Evolutionary conservation across 2,113 vertebrate genomes (phyloP).

Genomic region (Aramus guarauna): DNA sequence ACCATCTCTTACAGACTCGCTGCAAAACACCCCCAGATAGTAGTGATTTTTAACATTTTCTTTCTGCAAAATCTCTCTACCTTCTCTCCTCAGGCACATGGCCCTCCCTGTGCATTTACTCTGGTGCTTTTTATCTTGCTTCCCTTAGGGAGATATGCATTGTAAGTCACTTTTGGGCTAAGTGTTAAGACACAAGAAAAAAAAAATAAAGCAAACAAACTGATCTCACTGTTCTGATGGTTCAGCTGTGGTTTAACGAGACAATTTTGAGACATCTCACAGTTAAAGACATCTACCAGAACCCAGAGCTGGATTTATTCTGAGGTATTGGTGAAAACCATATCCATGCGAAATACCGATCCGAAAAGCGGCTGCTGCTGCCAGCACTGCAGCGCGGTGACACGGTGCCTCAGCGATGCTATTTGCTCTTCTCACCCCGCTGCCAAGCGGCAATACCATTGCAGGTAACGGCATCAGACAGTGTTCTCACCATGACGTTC

Average conservation of each 20-base stretch:
- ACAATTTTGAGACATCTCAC: neutral
- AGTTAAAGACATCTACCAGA: neutral
- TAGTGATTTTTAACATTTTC: neutral
- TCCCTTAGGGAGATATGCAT: neutral
- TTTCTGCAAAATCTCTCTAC: neutral
- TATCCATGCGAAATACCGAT: neutral
- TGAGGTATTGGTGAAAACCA: neutral
- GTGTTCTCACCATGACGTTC: neutral
- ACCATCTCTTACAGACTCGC: neutral
- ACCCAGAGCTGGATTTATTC: neutral
- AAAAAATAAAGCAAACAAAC: neutral
- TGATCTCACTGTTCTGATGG: neutral
- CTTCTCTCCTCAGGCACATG: neutral
- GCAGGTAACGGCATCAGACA: rapidly evolving
- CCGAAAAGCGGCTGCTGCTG: neutral
- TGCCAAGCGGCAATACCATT: neutral
- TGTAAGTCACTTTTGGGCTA: neutral
- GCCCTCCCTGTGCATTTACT: neutral
- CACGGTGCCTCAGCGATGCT: neutral
- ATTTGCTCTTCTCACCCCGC: neutral
- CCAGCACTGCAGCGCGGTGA: neutral
- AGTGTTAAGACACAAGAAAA: neutral
- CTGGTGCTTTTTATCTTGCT: neutral
- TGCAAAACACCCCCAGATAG: neutral
- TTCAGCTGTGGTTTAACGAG: neutral